phyloP scores from a whole-genome alignment of 2,888 invertebrate species.

The Seladonia tumulorum region DNA sequence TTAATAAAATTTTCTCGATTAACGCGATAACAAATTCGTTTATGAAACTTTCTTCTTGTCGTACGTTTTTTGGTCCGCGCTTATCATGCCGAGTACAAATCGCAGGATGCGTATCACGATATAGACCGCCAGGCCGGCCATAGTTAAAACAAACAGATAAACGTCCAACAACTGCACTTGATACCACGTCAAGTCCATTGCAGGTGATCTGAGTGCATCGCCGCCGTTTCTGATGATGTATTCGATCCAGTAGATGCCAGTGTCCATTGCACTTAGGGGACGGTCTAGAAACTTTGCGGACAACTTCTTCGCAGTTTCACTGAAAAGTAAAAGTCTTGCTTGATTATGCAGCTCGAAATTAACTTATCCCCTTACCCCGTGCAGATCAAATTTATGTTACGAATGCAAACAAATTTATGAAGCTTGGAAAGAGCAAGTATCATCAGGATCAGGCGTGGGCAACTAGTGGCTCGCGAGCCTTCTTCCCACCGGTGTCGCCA shows the following conservation, averaged over 20 bases:
- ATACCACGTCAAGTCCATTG: slow-evolving; percentile 79
- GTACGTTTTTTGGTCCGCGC: background rate
- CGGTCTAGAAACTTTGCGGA: slow-evolving; percentile 77
- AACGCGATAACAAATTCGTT: background rate
- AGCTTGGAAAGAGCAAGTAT: too few species aligned
- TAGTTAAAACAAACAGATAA: slow-evolving; percentile 41
- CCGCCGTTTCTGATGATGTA: slow-evolving; percentile 75
- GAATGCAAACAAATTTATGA: too few species aligned
- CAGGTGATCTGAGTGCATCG: slow-evolving; percentile 74
- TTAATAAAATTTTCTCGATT: background rate
- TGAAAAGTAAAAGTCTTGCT: slow-evolving; percentile 36
- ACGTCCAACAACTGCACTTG: slow-evolving; percentile 77
- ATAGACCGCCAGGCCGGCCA: slow-evolving; percentile 3
- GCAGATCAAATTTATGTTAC: too few species aligned
- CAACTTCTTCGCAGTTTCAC: slow-evolving; percentile 53
- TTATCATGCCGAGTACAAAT: slow-evolving; percentile 19
- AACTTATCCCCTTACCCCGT: too few species aligned
- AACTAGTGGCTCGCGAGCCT: too few species aligned
- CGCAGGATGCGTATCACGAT: background rate
- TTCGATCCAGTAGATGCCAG: slow-evolving; percentile 78
- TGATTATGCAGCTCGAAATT: background rate
- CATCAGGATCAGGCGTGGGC: too few species aligned
- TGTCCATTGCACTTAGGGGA: slow-evolving; percentile 74
- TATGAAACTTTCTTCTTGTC: slow-evolving; percentile 33
- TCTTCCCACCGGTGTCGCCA: too few species aligned